These are phyloP conservation scores for Lagodon rhomboides DNA, from an alignment of 2,797 vertebrate genomes.

Conservation along the genomic window DNA sequence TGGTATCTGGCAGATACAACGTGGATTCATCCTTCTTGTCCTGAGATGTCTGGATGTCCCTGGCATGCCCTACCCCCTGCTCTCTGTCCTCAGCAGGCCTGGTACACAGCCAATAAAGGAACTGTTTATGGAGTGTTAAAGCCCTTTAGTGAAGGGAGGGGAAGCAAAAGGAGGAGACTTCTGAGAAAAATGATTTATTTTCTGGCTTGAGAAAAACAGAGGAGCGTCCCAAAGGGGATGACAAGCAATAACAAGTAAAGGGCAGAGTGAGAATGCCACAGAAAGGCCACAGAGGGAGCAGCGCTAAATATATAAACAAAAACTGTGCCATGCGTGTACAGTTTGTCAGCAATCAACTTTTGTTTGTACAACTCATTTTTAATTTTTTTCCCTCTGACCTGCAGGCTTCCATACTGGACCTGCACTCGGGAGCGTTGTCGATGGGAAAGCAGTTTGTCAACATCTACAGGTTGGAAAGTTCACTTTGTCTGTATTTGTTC, in stretches of 20 bases:
- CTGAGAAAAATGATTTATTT: conserved; percentile 52
- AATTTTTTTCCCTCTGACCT: conserved; percentile 34
- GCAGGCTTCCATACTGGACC: conserved; percentile 96
- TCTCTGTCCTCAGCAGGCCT: conserved; percentile 22
- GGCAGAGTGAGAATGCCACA: conserved; percentile 10
- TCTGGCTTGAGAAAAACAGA: conserved; percentile 45
- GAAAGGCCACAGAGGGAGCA: not conserved
- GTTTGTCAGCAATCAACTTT: not conserved
- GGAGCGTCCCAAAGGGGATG: conserved; percentile 38
- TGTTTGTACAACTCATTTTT: conserved; percentile 30
- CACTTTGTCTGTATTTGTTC: not conserved
- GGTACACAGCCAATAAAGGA: conserved; percentile 39
- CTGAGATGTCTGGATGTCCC: conserved; percentile 5
- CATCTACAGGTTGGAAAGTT: conserved; percentile 91
- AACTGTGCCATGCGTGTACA: not conserved
- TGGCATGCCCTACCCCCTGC: conserved; percentile 6
- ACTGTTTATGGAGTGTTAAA: conserved; percentile 67
- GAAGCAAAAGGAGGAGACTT: conserved; percentile 13
- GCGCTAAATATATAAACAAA: not conserved
- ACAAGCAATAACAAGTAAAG: conserved; percentile 57
- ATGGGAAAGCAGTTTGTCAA: conserved; percentile 97
- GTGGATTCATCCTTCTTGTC: conserved; percentile 2
- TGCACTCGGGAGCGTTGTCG: conserved; percentile 96
- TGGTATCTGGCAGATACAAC: not conserved
- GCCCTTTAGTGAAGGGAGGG: conserved; percentile 30